A percentile compares a stretch with the other conserved stretches of the same genome.
Evolutionary conservation across 2,888 invertebrate species (phyloP).

Genomic region (Mantis religiosa): DNA sequence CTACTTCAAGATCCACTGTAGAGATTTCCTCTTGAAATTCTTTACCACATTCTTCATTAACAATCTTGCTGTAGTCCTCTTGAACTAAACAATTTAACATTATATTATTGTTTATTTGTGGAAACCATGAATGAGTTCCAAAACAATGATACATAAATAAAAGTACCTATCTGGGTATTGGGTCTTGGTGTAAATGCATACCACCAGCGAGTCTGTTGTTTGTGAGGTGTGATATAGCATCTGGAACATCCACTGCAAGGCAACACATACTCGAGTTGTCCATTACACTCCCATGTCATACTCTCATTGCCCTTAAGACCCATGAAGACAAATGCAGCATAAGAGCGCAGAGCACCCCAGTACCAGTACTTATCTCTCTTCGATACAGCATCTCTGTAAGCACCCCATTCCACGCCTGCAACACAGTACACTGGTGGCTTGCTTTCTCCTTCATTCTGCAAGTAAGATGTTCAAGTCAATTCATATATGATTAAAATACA

Average conservation of each 20-base stretch:
- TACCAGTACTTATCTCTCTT: slow-evolving; percentile 84
- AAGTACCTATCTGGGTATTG: background rate
- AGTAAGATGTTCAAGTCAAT: too few relatives aligned
- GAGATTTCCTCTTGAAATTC: slow-evolving; percentile 55
- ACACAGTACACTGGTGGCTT: slow-evolving; percentile 71
- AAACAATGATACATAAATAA: background rate
- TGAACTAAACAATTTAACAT: background rate
- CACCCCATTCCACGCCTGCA: slow-evolving; percentile 78
- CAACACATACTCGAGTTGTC: slow-evolving; percentile 67
- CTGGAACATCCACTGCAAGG: slow-evolving; percentile 80
- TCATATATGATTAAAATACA: too few relatives aligned
- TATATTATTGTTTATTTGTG: background rate
- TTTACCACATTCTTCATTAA: slow-evolving; percentile 57
- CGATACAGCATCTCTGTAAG: slow-evolving; percentile 72
- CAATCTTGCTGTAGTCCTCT: slow-evolving; percentile 48
- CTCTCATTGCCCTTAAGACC: slow-evolving; percentile 55
- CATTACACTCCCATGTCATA: slow-evolving; percentile 66
- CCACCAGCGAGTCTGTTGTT: slow-evolving; percentile 45
- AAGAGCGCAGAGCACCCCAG: slow-evolving; percentile 71
- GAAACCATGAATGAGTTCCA: background rate
- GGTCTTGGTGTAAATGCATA: slow-evolving; percentile 45
- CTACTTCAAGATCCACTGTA: slow-evolving; percentile 59
- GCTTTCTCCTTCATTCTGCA: slow-evolving; percentile 29
- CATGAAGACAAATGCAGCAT: slow-evolving; percentile 71
- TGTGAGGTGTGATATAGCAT: slow-evolving; percentile 51